Evolutionary conservation across 2,113 vertebrate species (phyloP).

Genomic region (Xenus cinereus): DNA sequence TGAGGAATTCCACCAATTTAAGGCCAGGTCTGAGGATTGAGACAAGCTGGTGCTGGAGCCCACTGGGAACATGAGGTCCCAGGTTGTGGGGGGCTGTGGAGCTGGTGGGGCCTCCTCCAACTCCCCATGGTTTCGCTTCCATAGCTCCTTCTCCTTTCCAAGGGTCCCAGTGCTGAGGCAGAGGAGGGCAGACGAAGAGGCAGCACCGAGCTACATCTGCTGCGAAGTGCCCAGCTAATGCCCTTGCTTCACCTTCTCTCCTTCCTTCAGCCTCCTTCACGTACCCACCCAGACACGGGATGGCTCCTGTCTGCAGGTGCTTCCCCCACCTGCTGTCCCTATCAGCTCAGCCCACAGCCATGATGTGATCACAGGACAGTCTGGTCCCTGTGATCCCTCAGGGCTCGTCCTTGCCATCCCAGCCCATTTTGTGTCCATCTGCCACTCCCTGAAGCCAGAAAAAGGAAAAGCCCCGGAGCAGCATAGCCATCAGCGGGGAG

Average conservation of each 20-base stretch:
- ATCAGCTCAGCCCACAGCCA: not conserved
- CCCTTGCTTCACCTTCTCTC: not conserved
- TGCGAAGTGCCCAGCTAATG: not conserved
- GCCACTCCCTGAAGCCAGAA: not conserved
- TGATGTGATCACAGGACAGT: not conserved
- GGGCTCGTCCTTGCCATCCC: not conserved
- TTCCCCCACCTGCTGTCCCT: accelerated
- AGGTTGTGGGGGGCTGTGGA: not conserved
- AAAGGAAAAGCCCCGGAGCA: not conserved
- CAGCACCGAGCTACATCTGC: not conserved
- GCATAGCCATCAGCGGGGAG: not conserved
- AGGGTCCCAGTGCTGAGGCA: not conserved
- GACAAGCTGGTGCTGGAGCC: not conserved
- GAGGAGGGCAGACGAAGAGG: not conserved
- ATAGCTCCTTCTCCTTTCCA: not conserved
- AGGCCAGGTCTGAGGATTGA: not conserved
- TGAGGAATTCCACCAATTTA: not conserved
- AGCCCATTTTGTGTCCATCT: not conserved
- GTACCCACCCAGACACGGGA: accelerated
- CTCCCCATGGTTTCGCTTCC: not conserved
- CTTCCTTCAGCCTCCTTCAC: not conserved
- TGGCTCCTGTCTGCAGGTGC: not conserved
- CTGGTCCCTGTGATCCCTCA: not conserved
- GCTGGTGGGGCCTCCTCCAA: not conserved
- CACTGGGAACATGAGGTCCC: not conserved